A percentile compares a stretch with the other conserved stretches of the same genome.
phyloP scores from a whole-genome alignment of 2,113 vertebrate species.

The Connochaetes taurinus region DNA sequence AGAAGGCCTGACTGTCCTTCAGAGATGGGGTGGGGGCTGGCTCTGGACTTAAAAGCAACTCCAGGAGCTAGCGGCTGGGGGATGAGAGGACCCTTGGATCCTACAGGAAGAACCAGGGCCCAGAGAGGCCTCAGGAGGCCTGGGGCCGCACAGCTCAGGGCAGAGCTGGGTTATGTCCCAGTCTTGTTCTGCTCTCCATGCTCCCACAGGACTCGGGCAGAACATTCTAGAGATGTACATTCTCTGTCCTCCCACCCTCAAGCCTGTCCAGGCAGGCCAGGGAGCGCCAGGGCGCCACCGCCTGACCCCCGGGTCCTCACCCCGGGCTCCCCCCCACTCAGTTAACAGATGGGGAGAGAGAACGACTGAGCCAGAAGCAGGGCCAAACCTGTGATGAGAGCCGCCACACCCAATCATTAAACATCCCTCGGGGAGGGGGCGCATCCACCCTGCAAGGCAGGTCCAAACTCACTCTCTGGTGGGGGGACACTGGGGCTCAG shows the following conservation, averaged over 20 bases:
- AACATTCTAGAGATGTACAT: background rate
- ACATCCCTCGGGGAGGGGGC: background rate
- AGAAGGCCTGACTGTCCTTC: background rate
- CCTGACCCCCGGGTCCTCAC: background rate
- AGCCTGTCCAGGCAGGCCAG: background rate
- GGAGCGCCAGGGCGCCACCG: background rate
- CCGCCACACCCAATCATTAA: too few species aligned
- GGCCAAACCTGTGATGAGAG: accelerated
- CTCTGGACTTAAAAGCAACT: background rate
- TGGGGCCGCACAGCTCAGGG: background rate
- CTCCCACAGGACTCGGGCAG: background rate
- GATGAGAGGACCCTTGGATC: background rate
- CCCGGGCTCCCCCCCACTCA: background rate
- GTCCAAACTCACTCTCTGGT: accelerated
- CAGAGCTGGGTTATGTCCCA: background rate
- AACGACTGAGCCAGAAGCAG: background rate
- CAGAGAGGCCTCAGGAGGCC: background rate
- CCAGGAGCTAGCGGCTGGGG: too few species aligned
- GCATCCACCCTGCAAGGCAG: too few species aligned
- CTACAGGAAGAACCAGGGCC: background rate
- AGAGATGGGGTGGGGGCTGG: background rate
- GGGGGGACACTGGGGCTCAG: background rate
- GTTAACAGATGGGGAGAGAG: background rate
- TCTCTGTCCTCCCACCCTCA: background rate
- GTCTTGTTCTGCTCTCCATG: background rate